Percentiles rank a stretch among this genome's conserved stretches.
Conservation (phyloP, 2,888 invertebrate species). For the Tetragonisca angustula region DNA sequence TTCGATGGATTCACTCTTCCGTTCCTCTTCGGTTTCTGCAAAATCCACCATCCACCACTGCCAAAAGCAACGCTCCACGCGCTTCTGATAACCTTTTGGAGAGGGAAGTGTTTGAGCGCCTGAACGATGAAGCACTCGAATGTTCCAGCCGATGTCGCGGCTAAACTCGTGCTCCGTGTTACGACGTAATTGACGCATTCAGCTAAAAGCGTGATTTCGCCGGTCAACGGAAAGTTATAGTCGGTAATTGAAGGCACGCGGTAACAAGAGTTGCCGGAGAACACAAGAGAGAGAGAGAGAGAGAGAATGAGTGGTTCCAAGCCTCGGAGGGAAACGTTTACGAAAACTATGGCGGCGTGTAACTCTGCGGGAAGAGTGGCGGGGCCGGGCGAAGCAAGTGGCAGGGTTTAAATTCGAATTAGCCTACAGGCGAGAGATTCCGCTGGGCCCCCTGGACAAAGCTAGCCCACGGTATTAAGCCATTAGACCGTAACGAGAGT, state of each 20-base stretch:
- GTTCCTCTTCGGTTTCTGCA: too few species aligned
- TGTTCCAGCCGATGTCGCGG: constrained; percentile 31
- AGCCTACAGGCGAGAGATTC: constrained; percentile 66
- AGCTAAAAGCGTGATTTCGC: constrained; percentile 58
- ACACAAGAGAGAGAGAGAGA: neutral
- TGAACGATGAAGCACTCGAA: constrained; percentile 6
- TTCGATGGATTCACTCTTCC: too few species aligned
- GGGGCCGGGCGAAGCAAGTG: constrained; percentile 42
- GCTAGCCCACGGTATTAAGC: constrained; percentile 76
- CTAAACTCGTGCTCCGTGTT: constrained; percentile 52
- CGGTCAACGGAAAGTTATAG: constrained; percentile 58
- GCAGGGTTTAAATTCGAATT: constrained; percentile 76
- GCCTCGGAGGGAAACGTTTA: constrained; percentile 48
- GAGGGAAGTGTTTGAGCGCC: neutral
- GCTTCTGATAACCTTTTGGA: too few species aligned
- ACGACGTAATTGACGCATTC: constrained; percentile 56
- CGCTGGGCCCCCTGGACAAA: constrained; percentile 70
- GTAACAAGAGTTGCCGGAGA: constrained; percentile 52
- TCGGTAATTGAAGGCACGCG: constrained; percentile 37
- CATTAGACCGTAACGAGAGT: constrained; percentile 77
- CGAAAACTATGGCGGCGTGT: constrained; percentile 51
- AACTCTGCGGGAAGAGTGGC: constrained; percentile 61
- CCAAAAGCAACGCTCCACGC: too few species aligned
- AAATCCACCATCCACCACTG: too few species aligned
- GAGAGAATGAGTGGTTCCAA: neutral